Base-by-base conservation (phyloP, 2,797 vertebrate genomes). In the Gorsachius magnificus region DNA sequence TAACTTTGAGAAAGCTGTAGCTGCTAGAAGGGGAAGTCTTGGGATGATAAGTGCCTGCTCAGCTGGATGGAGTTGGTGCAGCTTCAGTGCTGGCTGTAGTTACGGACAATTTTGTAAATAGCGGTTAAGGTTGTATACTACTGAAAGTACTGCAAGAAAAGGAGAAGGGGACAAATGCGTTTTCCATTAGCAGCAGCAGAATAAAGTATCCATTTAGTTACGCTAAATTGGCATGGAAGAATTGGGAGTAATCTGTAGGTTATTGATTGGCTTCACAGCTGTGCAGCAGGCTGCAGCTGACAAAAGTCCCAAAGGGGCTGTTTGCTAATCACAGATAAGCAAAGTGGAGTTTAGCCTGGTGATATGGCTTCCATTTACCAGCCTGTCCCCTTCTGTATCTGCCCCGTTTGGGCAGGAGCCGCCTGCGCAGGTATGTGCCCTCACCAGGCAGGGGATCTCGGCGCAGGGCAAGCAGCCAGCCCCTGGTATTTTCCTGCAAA, bases 401-500 rank as follows among this genome's bases (percentile, higher is more conserved):
- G 78, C 46, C 33, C 11, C 17, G 54, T 19, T 33, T 13, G 60
- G 35, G 14, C 6, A 14, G 63, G 71, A 72, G 54, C 72, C 50
- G 16, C 11, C 60, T 80, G 54, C 25, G 3, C 16, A 18, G 65
- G 19, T 0, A 0, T 3, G 13, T 72, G 45, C 36, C 60, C 36
- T 43, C 4, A 5, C 65, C 21, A 12, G 85, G 35, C 46, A 22
- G 33, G 33, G 10, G 13, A 20, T 15, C 48, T 35, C 28, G 19
- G 25, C 16, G 16, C 0, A 0, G 35, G 16, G 31, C 13, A 45
- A 35, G 41, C n/a, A 15, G 35, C 0, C 1, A 65, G 43, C 18
- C 25, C 12, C 26, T 35, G 28, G 29, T 15, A 0, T 41, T 45
- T 57, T 51, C 43, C 74, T 95, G 68, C 33, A 58, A 15, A 17